Evolutionary conservation across 1,140 invertebrate species (phyloP).

Genomic region (Drosophila arawakana): DNA sequence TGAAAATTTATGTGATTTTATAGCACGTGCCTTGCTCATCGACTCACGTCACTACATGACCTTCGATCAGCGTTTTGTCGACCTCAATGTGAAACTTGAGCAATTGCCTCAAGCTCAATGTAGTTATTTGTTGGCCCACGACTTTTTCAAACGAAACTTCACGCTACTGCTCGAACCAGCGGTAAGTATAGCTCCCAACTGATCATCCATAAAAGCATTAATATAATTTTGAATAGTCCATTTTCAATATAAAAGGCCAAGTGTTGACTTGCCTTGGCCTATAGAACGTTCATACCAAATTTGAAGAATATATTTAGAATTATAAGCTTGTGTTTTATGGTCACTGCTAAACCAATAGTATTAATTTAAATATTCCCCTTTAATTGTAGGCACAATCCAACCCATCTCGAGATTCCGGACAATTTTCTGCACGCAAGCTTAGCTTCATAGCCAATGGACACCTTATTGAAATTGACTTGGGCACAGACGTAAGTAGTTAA

Average conservation of each 20-base stretch:
- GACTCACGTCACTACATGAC: conserved; percentile 90
- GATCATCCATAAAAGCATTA: no score
- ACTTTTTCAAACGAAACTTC: conserved; percentile 93
- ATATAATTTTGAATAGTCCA: no score
- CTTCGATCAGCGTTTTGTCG: conserved; percentile 87
- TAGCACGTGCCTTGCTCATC: conserved; percentile 89
- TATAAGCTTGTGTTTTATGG: no score
- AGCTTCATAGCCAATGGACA: conserved; percentile 74
- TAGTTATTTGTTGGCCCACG: conserved; percentile 91
- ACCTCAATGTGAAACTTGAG: conserved; percentile 64
- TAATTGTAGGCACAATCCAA: conserved; percentile 41
- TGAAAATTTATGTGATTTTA: no score
- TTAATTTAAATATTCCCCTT: no score
- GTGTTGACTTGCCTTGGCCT: no score
- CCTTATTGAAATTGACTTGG: conserved; percentile 75
- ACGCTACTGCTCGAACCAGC: conserved; percentile 87
- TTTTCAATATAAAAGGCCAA: no score
- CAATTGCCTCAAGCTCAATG: conserved; percentile 55
- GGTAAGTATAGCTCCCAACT: conserved; percentile 32
- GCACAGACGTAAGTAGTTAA: conserved; percentile 62
- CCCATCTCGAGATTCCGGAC: conserved; percentile 3
- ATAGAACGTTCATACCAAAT: no score
- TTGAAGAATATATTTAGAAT: no score
- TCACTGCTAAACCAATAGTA: no score
- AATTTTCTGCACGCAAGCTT: conserved; percentile 58